Evolutionary conservation across 2,888 invertebrate genomes (phyloP).

Genomic region (Drosophila buzzatii): DNA sequence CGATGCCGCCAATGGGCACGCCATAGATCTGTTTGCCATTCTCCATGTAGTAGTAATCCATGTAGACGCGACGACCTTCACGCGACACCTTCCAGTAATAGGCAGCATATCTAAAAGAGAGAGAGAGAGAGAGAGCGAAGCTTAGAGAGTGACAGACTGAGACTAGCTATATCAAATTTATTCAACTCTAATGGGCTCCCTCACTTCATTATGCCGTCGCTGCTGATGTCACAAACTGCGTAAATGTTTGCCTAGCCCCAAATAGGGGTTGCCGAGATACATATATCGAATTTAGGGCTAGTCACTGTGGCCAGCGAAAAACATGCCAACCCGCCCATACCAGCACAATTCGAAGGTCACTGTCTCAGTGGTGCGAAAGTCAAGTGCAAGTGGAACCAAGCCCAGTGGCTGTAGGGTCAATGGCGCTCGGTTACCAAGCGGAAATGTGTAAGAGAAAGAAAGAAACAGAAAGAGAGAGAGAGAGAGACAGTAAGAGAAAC

Average conservation of each 20-base stretch:
- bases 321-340: conserved; percentile 1
- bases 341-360: conserved; percentile 2
- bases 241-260: conserved; percentile 45
- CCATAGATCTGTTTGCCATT: conserved; percentile 94
- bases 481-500: conserved; percentile 5
- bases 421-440: conserved; percentile 14
- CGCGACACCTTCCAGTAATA: conserved; percentile 89
- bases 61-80: conserved; percentile 89
- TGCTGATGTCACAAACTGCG: conserved; percentile 65
- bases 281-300: conserved; percentile 40
- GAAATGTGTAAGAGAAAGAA: conserved; percentile 8
- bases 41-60: conserved; percentile 91
- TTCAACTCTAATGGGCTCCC: conserved; percentile 26
- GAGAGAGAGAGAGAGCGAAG: background rate
- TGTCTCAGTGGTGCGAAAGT: conserved; percentile 43
- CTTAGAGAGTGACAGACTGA: background rate
- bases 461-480: background rate
- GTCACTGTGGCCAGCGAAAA: conserved; percentile 15
- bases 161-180: conserved; percentile 28
- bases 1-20: conserved; percentile 94
- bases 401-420: conserved; percentile 16
- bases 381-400: conserved; percentile 35
- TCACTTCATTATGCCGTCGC: conserved; percentile 46
- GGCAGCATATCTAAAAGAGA: conserved; percentile 88
- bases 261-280: conserved; percentile 13